Evolutionary conservation across 2,888 invertebrate species (phyloP).

Genomic region (Catonia carolina): DNA sequence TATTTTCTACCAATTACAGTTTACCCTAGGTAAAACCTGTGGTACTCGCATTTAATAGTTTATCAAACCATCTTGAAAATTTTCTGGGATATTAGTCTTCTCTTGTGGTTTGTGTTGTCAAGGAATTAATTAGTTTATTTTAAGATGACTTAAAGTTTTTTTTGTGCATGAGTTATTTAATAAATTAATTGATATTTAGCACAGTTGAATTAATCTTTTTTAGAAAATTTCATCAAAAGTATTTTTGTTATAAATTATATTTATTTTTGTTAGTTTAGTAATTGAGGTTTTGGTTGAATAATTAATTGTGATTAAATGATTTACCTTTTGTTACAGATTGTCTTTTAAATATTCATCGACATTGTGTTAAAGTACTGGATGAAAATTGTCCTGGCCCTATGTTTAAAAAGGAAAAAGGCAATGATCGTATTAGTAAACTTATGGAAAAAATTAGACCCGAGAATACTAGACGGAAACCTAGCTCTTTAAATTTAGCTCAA

Average conservation of each 20-base stretch:
- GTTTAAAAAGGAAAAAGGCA: slow-evolving; percentile 55
- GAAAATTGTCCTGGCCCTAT: slow-evolving; percentile 73
- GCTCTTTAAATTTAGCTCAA: slow-evolving; percentile 43
- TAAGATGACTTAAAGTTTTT: too few species aligned
- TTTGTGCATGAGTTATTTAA: too few species aligned
- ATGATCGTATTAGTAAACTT: slow-evolving; percentile 64
- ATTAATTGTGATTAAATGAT: neutral
- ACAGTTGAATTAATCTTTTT: too few species aligned
- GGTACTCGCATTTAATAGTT: too few species aligned
- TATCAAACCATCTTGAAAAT: too few species aligned
- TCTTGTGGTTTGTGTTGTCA: too few species aligned
- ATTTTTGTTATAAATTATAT: neutral
- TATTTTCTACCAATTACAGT: too few species aligned
- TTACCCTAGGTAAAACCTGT: too few species aligned
- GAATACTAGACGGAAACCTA: slow-evolving; percentile 44
- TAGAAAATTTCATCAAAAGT: too few species aligned
- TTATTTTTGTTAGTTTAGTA: neutral
- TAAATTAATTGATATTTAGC: too few species aligned
- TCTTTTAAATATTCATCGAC: slow-evolving; percentile 77
- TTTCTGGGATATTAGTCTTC: too few species aligned
- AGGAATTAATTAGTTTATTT: too few species aligned
- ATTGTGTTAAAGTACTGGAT: slow-evolving; percentile 69
- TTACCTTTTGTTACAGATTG: slow-evolving; percentile 57
- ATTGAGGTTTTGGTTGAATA: neutral
- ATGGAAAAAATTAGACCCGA: slow-evolving; percentile 58